These are phyloP conservation scores for Eonycteris spelaea DNA, from an alignment of 2,113 vertebrate genomes.

Conservation along the genomic window DNA sequence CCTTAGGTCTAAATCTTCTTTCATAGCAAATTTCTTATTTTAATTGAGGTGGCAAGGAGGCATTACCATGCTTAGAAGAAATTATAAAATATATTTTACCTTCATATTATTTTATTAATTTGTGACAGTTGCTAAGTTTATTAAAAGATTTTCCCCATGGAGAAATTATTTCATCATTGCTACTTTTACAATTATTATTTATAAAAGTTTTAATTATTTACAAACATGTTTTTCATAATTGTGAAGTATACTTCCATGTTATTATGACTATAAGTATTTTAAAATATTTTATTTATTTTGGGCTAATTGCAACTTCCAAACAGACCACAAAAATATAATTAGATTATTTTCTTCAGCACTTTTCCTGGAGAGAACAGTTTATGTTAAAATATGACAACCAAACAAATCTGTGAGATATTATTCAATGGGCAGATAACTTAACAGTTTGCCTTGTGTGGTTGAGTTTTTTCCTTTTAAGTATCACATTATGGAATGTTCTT, in stretches of 20 bases:
- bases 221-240: neutral
- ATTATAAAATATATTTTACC: neutral
- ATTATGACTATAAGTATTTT: neutral
- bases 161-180: neutral
- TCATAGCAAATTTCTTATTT: neutral
- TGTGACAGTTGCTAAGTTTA: neutral
- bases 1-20: neutral
- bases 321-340: neutral
- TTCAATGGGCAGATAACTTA: neutral
- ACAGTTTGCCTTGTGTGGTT: rapidly evolving
- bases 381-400: neutral
- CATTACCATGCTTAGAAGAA: neutral
- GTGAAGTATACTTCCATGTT: neutral
- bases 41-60: neutral
- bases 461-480: neutral
- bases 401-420: neutral
- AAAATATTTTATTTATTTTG: neutral
- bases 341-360: neutral
- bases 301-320: neutral
- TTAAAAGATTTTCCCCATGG: neutral
- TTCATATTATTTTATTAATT: neutral
- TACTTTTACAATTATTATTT: neutral
- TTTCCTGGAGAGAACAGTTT: neutral
- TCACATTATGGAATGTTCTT: neutral
- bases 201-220: neutral